Base-by-base conservation (phyloP, 1,140 invertebrate genomes). In the Lamellibrachia luymesi region DNA sequence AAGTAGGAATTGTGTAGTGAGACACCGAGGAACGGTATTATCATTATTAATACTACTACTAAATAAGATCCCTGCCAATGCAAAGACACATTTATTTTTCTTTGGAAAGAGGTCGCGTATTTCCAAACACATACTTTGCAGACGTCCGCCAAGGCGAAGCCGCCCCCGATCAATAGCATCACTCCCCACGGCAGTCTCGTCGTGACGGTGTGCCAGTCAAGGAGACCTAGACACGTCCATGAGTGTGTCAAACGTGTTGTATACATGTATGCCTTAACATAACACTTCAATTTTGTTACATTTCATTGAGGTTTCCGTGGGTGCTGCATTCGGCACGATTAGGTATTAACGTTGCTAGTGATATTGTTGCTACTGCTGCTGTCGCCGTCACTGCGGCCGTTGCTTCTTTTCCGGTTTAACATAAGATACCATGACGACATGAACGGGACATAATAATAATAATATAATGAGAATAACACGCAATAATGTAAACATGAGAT, bases 121-220 rank as follows among this genome's bases (percentile, higher is more conserved):
- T 80, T 22, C 4, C 17, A 17, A 4, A 22, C 0, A 17, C 64
- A 22, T 80, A 80, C 64, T 22, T 80, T 80, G 64, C 64, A 80
- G 2, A 80, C 64, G 64, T 80, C 90, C 0, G 98, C 98, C 49
- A 99, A 96, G 0, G 98, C 98, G 96, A 99, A 98, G 1, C 98
- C 98, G 91, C 98, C 98, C 56, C 98, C 97, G 27, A 97, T 94
- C 25, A 97, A 94, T 1, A 97, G 93, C 10, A 97, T 95, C 1
- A 97, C 94, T n/a, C 96, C 96, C 97, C 97, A 97, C 0, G 97
- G 96, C 6, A 97, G 92, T 91, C 96, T 96, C n/a, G 95, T 94
- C 90, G 96, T 95, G 8, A 96, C 95, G 4, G 94, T 94, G 50
- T 96, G 94, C 97, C 97, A 97, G n/a, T 92, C 92, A 5, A 92